Evolutionary conservation across 2,888 invertebrate genomes (phyloP).

Genomic region (Thymelicus sylvestris): DNA sequence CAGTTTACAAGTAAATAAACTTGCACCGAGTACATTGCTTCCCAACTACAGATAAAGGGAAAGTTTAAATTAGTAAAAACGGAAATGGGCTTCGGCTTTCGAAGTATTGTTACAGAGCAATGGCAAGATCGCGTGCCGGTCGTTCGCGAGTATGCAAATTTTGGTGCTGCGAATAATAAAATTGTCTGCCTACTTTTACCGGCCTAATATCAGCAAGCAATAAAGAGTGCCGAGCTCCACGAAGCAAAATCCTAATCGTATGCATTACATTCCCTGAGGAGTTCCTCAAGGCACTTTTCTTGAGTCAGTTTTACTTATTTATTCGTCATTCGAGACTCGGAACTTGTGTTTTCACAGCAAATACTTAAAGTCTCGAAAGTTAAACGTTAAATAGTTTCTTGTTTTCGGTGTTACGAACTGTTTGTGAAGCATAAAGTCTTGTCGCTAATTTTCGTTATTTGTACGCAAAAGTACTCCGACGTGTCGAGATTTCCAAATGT

Average conservation of each 20-base stretch:
- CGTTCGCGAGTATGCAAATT: slow-evolving; percentile 58
- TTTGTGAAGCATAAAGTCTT: slow-evolving; percentile 56
- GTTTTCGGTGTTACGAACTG: slow-evolving; percentile 48
- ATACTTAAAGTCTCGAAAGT: slow-evolving; percentile 56
- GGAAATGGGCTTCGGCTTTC: slow-evolving; percentile 67
- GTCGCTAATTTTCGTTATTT: slow-evolving; percentile 69
- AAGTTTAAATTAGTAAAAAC: slow-evolving; percentile 60
- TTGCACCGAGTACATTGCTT: slow-evolving; percentile 62
- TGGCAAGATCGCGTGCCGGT: slow-evolving; percentile 56
- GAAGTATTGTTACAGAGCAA: slow-evolving; percentile 47
- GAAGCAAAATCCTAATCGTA: slow-evolving; percentile 28
- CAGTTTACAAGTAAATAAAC: slow-evolving; percentile 37
- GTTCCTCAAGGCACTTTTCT: slow-evolving; percentile 31
- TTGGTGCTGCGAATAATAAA: slow-evolving; percentile 51
- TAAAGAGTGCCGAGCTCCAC: slow-evolving; percentile 26
- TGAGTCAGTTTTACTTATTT: slow-evolving; percentile 35
- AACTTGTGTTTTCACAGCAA: slow-evolving; percentile 55
- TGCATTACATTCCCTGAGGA: slow-evolving; percentile 29
- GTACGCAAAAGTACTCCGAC: slow-evolving; percentile 56
- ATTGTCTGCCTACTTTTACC: slow-evolving; percentile 65
- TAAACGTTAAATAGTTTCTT: slow-evolving; percentile 56
- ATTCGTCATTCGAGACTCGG: slow-evolving; percentile 36
- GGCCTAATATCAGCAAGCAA: slow-evolving; percentile 39
- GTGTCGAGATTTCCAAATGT: slow-evolving; percentile 40
- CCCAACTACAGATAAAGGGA: slow-evolving; percentile 52